Conservation (phyloP, 2,113 vertebrate species). For the Microcebus ravelobensis region DNA sequence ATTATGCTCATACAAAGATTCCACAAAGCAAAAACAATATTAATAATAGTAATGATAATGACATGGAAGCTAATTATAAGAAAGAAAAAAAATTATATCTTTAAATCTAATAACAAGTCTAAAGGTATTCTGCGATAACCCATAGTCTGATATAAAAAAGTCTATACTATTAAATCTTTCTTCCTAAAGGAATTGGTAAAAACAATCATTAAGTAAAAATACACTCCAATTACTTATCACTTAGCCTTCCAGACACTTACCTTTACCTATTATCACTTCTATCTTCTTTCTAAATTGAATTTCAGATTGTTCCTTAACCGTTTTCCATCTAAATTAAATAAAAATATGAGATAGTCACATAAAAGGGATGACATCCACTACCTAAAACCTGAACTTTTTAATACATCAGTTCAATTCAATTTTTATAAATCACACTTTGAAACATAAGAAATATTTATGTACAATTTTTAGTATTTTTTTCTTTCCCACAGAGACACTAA, state of each 20-base stretch:
- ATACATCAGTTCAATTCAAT: conserved; percentile 1
- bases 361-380: not conserved
- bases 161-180: not conserved
- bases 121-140: not conserved
- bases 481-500: not conserved
- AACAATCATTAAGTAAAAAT: not conserved
- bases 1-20: not conserved
- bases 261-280: not conserved
- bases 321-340: conserved; percentile 61
- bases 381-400: not conserved
- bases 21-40: not conserved
- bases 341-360: not conserved
- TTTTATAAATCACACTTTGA: conserved; percentile 39
- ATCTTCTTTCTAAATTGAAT: conserved; percentile 38
- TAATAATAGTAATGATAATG: not conserved
- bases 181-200: not conserved
- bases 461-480: not conserved
- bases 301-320: conserved; percentile 16
- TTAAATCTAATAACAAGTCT: conserved; percentile 3
- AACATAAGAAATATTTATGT: not conserved
- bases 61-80: not conserved
- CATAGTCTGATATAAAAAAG: not conserved
- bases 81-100: not conserved
- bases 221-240: not conserved
- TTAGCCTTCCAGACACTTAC: conserved; percentile 13